Percentiles rank a stretch among this genome's conserved stretches.
phyloP scores from a whole-genome alignment of 2,888 invertebrate genomes.

The Quadriops clusia region DNA sequence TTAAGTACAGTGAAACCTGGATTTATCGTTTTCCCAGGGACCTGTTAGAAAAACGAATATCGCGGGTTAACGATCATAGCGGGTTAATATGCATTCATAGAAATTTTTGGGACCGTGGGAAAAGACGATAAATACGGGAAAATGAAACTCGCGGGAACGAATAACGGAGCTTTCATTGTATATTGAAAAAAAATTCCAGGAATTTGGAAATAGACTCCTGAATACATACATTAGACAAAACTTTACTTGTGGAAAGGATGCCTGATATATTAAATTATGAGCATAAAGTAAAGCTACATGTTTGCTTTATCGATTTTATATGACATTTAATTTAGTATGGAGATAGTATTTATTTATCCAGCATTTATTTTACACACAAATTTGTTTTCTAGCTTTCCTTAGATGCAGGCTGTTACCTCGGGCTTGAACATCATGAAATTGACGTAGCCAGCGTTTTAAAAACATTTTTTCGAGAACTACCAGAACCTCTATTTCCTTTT shows the following conservation, averaged over 20 bases:
- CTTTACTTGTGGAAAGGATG: slow-evolving; percentile 1
- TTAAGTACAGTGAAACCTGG: too few species aligned
- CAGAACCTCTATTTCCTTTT: slow-evolving; percentile 70
- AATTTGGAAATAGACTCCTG: too few species aligned
- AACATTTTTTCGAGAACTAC: slow-evolving; percentile 71
- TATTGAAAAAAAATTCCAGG: too few species aligned
- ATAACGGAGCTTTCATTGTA: too few species aligned
- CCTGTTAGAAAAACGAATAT: too few species aligned
- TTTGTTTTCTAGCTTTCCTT: slow-evolving; percentile 44
- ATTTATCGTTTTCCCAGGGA: too few species aligned
- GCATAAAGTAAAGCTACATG: slow-evolving; percentile 5
- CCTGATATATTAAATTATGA: background rate
- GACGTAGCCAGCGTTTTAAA: slow-evolving; percentile 82
- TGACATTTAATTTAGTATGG: slow-evolving; percentile 8
- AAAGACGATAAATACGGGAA: too few species aligned
- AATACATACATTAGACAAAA: slow-evolving; percentile 1
- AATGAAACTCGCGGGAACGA: too few species aligned
- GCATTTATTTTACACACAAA: slow-evolving; percentile 1
- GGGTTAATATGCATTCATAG: too few species aligned
- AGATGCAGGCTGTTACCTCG: slow-evolving; percentile 59
- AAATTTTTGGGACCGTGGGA: too few species aligned
- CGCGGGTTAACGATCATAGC: too few species aligned
- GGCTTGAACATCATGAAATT: slow-evolving; percentile 62
- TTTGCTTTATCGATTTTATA: slow-evolving; percentile 15
- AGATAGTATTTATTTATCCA: too few species aligned